Conservation (phyloP, 1,140 invertebrate genomes). For the Anagrus nilaparvatae region DNA sequence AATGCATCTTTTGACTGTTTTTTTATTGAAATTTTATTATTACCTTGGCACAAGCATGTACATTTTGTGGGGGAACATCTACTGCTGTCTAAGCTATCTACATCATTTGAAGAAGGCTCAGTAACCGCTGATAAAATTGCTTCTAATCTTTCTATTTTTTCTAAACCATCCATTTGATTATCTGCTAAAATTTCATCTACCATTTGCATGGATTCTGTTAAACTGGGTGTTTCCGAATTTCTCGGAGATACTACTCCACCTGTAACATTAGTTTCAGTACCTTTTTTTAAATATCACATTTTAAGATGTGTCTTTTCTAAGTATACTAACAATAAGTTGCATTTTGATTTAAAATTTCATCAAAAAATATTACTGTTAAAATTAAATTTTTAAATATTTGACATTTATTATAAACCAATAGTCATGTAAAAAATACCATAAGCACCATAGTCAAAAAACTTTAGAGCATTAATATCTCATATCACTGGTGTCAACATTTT, state of each 20-base stretch:
- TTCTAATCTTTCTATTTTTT: conserved; percentile 77
- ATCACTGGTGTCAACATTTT: too few relatives aligned
- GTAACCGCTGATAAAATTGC: conserved; percentile 71
- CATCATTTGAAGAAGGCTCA: conserved; percentile 41
- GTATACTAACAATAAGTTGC: too few relatives aligned
- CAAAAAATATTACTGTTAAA: too few relatives aligned
- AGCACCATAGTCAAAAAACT: too few relatives aligned
- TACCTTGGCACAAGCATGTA: conserved; percentile 39
- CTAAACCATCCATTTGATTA: conserved; percentile 70
- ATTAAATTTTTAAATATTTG: too few relatives aligned
- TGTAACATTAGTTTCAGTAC: too few relatives aligned
- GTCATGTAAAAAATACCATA: too few relatives aligned
- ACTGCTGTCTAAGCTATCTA: conserved; percentile 28
- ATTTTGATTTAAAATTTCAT: too few relatives aligned
- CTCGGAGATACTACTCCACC: conserved; percentile 55
- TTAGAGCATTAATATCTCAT: too few relatives aligned
- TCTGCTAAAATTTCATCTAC: conserved; percentile 79
- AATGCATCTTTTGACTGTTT: conserved; percentile 38
- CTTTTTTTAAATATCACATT: too few relatives aligned
- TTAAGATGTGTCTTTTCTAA: too few relatives aligned
- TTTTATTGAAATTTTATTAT: conserved; percentile 16
- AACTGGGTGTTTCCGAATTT: conserved; percentile 70
- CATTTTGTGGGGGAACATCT: conserved; percentile 36
- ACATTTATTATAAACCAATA: too few relatives aligned
- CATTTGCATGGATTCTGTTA: conserved; percentile 85